Evolutionary conservation across 2,113 vertebrate species (phyloP).

Genomic region (Clarias macrocephalus): DNA sequence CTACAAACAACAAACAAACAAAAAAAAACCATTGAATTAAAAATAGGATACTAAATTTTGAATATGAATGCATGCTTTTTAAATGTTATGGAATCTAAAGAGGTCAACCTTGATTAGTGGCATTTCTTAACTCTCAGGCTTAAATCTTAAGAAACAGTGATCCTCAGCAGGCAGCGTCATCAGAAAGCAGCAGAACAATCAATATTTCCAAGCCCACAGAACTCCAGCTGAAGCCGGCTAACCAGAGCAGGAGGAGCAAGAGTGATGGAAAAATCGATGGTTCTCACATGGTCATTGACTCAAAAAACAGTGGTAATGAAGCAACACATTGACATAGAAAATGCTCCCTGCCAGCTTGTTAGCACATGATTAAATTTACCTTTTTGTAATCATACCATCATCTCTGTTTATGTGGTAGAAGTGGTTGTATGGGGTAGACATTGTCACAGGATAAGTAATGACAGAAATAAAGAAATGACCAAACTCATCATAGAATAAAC

Average conservation of each 20-base stretch:
- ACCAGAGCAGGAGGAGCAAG: conserved; percentile 49
- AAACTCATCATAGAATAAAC: neutral
- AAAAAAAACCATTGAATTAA: too few species aligned
- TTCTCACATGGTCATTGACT: conserved; percentile 38
- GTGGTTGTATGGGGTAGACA: neutral
- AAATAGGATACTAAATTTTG: too few species aligned
- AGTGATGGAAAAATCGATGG: conserved; percentile 59
- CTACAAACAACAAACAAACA: too few species aligned
- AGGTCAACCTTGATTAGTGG: conserved; percentile 52
- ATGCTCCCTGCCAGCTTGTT: neutral
- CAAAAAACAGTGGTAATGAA: conserved; percentile 37
- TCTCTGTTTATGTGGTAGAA: too few species aligned
- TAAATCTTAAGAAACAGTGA: neutral
- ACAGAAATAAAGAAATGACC: neutral
- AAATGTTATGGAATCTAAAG: conserved; percentile 27
- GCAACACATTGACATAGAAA: conserved; percentile 25
- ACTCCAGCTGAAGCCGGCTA: conserved; percentile 51
- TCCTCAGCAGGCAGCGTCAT: conserved; percentile 58
- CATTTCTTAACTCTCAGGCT: conserved; percentile 29
- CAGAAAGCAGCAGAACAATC: conserved; percentile 59
- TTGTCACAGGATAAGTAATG: neutral
- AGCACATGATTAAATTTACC: neutral
- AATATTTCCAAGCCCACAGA: conserved; percentile 60
- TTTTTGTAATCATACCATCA: neutral
- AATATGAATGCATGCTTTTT: conserved; percentile 2